These are phyloP conservation scores for Gryllus bimaculatus DNA, from an alignment of 1,140 invertebrate species.

Conservation along the genomic window DNA sequence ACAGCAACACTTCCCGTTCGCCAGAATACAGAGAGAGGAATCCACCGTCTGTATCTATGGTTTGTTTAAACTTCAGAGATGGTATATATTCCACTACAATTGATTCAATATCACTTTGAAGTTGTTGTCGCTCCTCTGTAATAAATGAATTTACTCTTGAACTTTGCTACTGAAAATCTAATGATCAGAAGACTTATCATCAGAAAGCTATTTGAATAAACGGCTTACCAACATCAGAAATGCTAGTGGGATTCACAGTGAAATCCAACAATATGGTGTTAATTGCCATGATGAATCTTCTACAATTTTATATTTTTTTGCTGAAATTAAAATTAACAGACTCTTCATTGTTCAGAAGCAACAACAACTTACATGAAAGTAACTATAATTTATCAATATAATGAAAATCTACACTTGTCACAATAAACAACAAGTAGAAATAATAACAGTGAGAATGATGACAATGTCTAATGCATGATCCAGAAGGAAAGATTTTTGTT, in stretches of 20 bases:
- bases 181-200: not conserved
- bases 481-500: too few relatives aligned
- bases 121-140: constrained; percentile 46
- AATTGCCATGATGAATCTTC: constrained; percentile 6
- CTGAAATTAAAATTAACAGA: too few relatives aligned
- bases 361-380: too few relatives aligned
- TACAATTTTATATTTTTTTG: too few relatives aligned
- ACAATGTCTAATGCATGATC: too few relatives aligned
- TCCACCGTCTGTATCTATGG: constrained; percentile 48
- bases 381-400: too few relatives aligned
- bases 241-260: not conserved
- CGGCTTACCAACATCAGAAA: constrained; percentile 10
- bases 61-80: constrained; percentile 49
- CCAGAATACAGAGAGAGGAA: constrained; percentile 56
- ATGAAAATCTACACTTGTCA: too few relatives aligned
- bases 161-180: not conserved
- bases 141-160: constrained; percentile 14
- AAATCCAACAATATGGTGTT: constrained; percentile 16
- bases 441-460: too few relatives aligned
- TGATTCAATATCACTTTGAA: constrained; percentile 54
- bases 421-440: too few relatives aligned
- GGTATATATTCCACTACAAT: constrained; percentile 57
- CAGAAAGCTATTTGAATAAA: not conserved
- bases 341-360: too few relatives aligned
- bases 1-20: constrained; percentile 55